Percentiles rank a stretch among this genome's conserved stretches.
Conservation (phyloP, 2,888 invertebrate genomes). For the Ochropleura leucogaster region DNA sequence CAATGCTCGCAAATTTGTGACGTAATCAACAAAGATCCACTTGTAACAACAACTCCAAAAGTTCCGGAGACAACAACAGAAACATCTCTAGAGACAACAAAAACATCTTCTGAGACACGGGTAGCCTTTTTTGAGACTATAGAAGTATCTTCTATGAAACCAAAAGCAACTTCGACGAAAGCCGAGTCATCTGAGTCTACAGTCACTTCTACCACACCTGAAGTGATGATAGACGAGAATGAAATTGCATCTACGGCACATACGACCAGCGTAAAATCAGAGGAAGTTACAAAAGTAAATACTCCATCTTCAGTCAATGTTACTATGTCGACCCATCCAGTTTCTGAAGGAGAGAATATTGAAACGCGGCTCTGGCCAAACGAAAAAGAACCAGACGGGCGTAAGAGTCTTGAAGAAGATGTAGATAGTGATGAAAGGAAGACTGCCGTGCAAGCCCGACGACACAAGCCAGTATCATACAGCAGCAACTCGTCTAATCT, state of each 20-base stretch:
- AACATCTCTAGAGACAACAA: background rate
- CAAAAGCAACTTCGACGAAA: slow-evolving; percentile 1
- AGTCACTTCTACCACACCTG: slow-evolving; percentile 9
- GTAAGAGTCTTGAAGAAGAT: slow-evolving; percentile 56
- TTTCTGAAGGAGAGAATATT: slow-evolving; percentile 12
- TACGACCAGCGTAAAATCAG: slow-evolving; percentile 17
- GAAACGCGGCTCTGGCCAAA: slow-evolving; percentile 68
- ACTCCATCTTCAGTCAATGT: slow-evolving; percentile 19
- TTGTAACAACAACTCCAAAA: slow-evolving; percentile 15
- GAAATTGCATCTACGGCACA: background rate
- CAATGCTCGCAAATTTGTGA: slow-evolving; percentile 76
- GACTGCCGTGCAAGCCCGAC: slow-evolving; percentile 40
- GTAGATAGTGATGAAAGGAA: slow-evolving; percentile 60
- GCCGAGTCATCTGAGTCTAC: slow-evolving; percentile 5
- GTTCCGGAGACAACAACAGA: background rate
- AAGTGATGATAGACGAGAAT: slow-evolving; percentile 34
- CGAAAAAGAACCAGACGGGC: slow-evolving; percentile 58
- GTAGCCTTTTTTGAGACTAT: slow-evolving; percentile 1
- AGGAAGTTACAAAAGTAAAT: slow-evolving; percentile 40
- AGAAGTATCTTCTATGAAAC: background rate
- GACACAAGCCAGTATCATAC: background rate
- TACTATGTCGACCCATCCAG: background rate
- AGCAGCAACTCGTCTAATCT: background rate
- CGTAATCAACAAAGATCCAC: slow-evolving; percentile 78
- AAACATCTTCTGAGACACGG: background rate